Conservation (phyloP, 2,888 invertebrate species). For the Tillus elongatus region DNA sequence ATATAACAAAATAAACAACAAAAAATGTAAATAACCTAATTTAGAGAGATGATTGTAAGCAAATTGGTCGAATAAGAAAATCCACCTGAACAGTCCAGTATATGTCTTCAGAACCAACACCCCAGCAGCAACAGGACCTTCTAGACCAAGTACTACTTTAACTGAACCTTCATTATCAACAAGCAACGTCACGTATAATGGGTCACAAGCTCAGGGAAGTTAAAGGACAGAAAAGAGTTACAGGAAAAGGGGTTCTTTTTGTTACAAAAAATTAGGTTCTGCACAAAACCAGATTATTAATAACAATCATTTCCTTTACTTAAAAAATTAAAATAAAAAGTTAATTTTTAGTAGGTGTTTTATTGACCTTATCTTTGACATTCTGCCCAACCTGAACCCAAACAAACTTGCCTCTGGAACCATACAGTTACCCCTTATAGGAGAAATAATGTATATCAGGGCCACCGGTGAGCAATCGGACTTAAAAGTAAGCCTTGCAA, state of each 20-base stretch:
- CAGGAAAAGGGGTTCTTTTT: slow-evolving; percentile 1
- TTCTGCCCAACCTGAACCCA: slow-evolving; percentile 1
- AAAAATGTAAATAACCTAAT: no score
- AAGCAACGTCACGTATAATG: neutral
- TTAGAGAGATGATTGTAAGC: slow-evolving; percentile 29
- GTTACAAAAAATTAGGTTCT: neutral
- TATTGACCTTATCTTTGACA: neutral
- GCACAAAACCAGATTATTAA: neutral
- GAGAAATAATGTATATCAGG: no score
- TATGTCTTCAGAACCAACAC: no score
- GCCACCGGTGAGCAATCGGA: no score
- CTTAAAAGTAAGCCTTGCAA: slow-evolving; percentile 1
- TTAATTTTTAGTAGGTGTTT: neutral
- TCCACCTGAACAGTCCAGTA: no score
- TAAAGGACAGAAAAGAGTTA: neutral
- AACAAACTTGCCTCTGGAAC: slow-evolving; percentile 1
- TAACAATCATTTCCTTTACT: neutral
- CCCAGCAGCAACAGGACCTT: no score
- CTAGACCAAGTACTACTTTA: slow-evolving; percentile 1
- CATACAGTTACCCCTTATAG: neutral
- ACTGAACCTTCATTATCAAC: slow-evolving; percentile 1
- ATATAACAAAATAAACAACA: no score
- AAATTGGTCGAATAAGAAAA: neutral
- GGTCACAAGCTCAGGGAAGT: neutral
- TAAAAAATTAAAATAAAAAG: neutral